Evolutionary conservation across 2,113 vertebrate genomes (phyloP).

Genomic region (Glaucidium brasilianum): DNA sequence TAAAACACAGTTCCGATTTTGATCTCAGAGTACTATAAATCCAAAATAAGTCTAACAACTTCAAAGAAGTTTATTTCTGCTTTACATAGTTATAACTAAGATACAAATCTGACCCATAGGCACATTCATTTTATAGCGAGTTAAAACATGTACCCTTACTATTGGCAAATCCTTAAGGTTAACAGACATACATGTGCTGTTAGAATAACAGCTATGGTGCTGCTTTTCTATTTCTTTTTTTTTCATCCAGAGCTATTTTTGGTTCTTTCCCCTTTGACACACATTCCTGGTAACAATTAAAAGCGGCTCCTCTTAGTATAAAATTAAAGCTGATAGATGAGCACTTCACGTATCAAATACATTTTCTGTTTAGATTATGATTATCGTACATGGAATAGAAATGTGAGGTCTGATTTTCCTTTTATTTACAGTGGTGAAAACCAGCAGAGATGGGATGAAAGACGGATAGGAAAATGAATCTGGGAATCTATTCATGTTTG

Average conservation of each 20-base stretch:
- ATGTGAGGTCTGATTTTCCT: background rate
- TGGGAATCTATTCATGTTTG: background rate
- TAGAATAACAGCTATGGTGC: background rate
- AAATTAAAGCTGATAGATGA: background rate
- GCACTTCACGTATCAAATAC: background rate
- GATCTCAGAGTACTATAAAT: slow-evolving; percentile 24
- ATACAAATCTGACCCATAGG: slow-evolving; percentile 44
- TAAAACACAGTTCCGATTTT: background rate
- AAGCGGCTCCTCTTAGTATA: background rate
- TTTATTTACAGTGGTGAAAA: background rate
- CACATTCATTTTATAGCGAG: slow-evolving; percentile 24
- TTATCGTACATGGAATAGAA: background rate
- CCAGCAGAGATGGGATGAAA: background rate
- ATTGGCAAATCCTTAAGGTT: background rate
- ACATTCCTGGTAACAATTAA: slow-evolving; percentile 53
- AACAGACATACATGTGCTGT: background rate
- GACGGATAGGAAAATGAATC: background rate
- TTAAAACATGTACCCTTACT: slow-evolving; percentile 25
- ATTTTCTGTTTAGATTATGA: background rate
- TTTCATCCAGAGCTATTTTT: slow-evolving; percentile 24
- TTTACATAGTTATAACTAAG: slow-evolving; percentile 40
- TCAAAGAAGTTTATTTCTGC: slow-evolving; percentile 44
- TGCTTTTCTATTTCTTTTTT: background rate
- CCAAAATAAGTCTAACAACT: slow-evolving; percentile 2
- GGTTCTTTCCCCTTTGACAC: slow-evolving; percentile 49